Evolutionary conservation across 2,113 vertebrate species (phyloP).

Genomic region (Psettodes erumei): DNA sequence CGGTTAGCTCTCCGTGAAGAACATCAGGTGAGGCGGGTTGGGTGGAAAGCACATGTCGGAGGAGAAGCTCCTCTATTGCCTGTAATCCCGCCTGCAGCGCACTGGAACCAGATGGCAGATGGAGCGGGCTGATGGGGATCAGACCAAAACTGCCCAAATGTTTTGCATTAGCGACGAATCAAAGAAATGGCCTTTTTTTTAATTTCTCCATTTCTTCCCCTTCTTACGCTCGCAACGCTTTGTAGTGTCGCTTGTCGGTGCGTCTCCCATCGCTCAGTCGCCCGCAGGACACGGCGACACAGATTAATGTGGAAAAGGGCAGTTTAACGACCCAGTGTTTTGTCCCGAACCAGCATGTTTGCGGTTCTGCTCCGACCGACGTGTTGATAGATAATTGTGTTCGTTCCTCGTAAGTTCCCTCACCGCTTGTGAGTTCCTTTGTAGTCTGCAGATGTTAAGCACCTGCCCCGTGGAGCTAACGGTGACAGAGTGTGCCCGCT

Average conservation of each 20-base stretch:
- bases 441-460: conserved; percentile 42
- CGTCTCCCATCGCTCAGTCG: background rate
- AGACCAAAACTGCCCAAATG: conserved; percentile 51
- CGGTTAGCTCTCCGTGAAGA: conserved; percentile 50
- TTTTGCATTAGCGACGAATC: conserved; percentile 43
- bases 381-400: conserved; percentile 35
- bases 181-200: conserved; percentile 12
- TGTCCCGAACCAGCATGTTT: conserved; percentile 11
- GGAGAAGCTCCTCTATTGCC: conserved; percentile 35
- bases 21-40: conserved; percentile 23
- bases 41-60: conserved; percentile 68
- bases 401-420: conserved; percentile 15
- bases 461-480: conserved; percentile 32
- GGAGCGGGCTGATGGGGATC: conserved; percentile 30
- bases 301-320: conserved; percentile 21
- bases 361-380: conserved; percentile 10
- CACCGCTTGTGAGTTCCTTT: background rate
- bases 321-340: conserved; percentile 29
- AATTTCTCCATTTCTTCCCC: background rate
- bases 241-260: conserved; percentile 22
- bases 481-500: background rate
- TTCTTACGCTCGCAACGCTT: conserved; percentile 40
- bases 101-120: conserved; percentile 66
- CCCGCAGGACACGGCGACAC: conserved; percentile 10
- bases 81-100: conserved; percentile 40